These are phyloP conservation scores for Gymnoscelis rufifasciata DNA, from an alignment of 2,888 invertebrate species.

Conservation along the genomic window DNA sequence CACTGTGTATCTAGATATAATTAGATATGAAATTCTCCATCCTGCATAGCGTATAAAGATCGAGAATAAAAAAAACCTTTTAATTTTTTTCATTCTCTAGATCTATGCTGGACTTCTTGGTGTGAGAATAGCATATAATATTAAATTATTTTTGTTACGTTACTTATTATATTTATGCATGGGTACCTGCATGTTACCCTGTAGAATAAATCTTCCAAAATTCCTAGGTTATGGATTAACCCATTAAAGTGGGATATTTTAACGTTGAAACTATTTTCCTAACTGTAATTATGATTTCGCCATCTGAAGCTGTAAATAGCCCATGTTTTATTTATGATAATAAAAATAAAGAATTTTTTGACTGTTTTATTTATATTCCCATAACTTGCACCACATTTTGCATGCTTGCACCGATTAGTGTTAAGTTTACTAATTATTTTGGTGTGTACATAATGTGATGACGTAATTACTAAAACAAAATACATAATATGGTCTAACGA, in stretches of 20 bases:
- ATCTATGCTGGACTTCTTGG: neutral
- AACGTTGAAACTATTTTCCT: slow-evolving; percentile 13
- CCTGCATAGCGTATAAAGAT: no score
- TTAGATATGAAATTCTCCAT: slow-evolving; percentile 42
- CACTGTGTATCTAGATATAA: slow-evolving; percentile 24
- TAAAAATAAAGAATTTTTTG: slow-evolving; percentile 55
- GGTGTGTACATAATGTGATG: neutral
- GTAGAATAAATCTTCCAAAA: slow-evolving; percentile 23
- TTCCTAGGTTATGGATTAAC: slow-evolving; percentile 33
- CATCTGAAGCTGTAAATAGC: slow-evolving; percentile 55
- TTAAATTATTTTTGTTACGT: slow-evolving; percentile 54
- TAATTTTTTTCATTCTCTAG: no score
- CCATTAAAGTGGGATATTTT: slow-evolving; percentile 29
- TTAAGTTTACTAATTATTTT: slow-evolving; percentile 16
- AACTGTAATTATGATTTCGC: slow-evolving; percentile 19
- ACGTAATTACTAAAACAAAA: no score
- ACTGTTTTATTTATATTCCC: slow-evolving; percentile 57
- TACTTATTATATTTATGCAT: slow-evolving; percentile 43
- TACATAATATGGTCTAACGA: no score
- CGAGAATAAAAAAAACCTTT: no score
- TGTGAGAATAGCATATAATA: slow-evolving; percentile 40
- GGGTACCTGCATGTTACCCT: slow-evolving; percentile 57
- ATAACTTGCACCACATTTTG: slow-evolving; percentile 33
- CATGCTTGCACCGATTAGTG: slow-evolving; percentile 38
- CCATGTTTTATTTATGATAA: slow-evolving; percentile 62